A percentile compares a stretch with the other conserved stretches of the same genome.
phyloP scores from a whole-genome alignment of 2,888 invertebrate species.

The Limnephilus auricula region DNA sequence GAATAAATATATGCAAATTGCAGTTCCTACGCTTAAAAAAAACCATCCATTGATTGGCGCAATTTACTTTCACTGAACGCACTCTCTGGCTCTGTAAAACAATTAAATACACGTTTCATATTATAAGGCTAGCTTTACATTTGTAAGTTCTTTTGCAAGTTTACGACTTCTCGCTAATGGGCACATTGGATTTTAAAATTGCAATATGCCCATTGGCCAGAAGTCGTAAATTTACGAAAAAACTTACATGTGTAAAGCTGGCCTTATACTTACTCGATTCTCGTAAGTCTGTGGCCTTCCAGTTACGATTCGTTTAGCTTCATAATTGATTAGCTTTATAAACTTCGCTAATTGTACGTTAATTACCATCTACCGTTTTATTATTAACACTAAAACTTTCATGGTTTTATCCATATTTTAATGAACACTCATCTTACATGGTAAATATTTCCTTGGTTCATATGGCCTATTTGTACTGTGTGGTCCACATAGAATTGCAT shows the following conservation, averaged over 20 bases:
- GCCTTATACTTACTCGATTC: neutral
- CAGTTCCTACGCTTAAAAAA: neutral
- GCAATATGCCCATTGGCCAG: too few relatives aligned
- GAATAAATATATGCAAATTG: neutral
- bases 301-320: neutral
- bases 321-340: neutral
- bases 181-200: too few relatives aligned
- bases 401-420: too few relatives aligned
- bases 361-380: neutral
- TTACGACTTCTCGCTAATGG: too few relatives aligned
- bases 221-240: too few relatives aligned
- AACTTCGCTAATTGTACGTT: neutral
- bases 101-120: neutral
- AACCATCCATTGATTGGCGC: neutral
- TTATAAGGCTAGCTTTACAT: too few relatives aligned
- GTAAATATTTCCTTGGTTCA: neutral
- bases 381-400: neutral
- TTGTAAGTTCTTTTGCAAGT: too few relatives aligned
- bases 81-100: neutral
- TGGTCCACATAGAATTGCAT: too few relatives aligned
- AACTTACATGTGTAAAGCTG: too few relatives aligned
- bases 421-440: too few relatives aligned
- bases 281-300: neutral
- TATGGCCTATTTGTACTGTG: too few relatives aligned
- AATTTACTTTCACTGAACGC: neutral